A percentile compares a stretch with the other conserved stretches of the same genome.
Conservation (phyloP, 1,140 invertebrate species). For the Atta cephalotes region DNA sequence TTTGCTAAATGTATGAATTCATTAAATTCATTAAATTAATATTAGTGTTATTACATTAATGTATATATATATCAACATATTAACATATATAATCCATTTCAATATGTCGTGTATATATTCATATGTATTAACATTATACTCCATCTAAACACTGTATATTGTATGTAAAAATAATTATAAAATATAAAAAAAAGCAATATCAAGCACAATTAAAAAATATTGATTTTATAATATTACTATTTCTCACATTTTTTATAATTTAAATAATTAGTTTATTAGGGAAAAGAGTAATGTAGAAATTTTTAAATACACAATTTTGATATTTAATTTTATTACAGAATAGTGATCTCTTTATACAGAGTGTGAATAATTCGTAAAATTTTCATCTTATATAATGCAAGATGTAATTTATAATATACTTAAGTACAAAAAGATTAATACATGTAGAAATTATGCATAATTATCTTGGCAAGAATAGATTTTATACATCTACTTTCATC, state of each 20-base stretch:
- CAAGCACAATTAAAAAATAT: background rate
- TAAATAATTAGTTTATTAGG: conserved; percentile 4
- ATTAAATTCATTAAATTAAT: background rate
- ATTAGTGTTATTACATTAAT: background rate
- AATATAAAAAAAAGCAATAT: background rate
- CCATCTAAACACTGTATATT: background rate
- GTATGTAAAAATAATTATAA: background rate
- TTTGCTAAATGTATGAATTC: background rate
- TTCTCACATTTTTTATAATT: background rate
- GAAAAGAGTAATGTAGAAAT: background rate
- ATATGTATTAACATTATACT: background rate
- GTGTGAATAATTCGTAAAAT: conserved; percentile 6
- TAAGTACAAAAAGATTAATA: conserved; percentile 48
- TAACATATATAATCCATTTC: too few species aligned
- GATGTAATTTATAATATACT: conserved; percentile 29
- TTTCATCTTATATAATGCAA: conserved; percentile 36
- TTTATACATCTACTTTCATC: background rate
- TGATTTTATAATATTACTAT: conserved; percentile 13
- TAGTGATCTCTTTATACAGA: conserved; percentile 25
- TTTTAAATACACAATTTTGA: conserved; percentile 4
- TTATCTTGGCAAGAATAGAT: conserved; percentile 21
- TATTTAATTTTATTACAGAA: conserved; percentile 44
- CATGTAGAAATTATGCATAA: conserved; percentile 35
- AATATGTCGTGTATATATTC: too few species aligned
- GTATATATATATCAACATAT: background rate